Conservation (phyloP, 2,888 invertebrate genomes). For the Yponomeuta plumbellus region DNA sequence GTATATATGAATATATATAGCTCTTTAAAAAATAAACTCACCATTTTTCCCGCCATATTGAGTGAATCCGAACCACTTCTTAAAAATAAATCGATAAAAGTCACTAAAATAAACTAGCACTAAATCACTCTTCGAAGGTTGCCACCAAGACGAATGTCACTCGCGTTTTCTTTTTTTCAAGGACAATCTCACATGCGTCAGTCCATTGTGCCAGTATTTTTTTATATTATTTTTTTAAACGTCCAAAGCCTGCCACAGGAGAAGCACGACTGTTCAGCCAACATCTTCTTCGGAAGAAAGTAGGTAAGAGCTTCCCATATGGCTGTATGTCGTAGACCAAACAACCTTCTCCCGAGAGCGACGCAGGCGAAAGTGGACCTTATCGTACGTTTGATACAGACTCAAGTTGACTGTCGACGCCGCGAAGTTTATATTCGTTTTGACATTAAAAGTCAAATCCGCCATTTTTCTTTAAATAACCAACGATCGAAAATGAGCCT, state of each 20-base stretch:
- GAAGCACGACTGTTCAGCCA: constrained; percentile 31
- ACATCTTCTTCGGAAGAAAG: constrained; percentile 46
- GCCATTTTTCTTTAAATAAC: not conserved
- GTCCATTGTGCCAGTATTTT: constrained; percentile 28
- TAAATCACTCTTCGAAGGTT: constrained; percentile 29
- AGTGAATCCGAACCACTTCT: constrained; percentile 32
- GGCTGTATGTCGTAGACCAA: constrained; percentile 23
- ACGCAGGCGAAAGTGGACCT: not conserved
- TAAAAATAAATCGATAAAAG: constrained; percentile 27
- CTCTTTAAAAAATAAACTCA: constrained; percentile 22
- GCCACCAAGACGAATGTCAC: constrained; percentile 19
- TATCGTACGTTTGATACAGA: not conserved
- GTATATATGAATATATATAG: too few relatives aligned
- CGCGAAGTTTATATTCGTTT: not conserved
- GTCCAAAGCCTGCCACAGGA: constrained; percentile 28
- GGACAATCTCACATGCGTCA: constrained; percentile 18
- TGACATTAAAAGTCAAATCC: constrained; percentile 3
- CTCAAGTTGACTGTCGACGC: not conserved
- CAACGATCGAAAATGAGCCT: not conserved
- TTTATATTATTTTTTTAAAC: constrained; percentile 25
- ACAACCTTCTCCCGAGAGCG: constrained; percentile 13
- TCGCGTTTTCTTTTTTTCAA: constrained; percentile 23
- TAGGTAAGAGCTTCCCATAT: constrained; percentile 49
- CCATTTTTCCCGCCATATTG: constrained; percentile 30
- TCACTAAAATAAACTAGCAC: constrained; percentile 30